Conservation (phyloP, 2,797 vertebrate species). For the Cossypha heuglini region DNA sequence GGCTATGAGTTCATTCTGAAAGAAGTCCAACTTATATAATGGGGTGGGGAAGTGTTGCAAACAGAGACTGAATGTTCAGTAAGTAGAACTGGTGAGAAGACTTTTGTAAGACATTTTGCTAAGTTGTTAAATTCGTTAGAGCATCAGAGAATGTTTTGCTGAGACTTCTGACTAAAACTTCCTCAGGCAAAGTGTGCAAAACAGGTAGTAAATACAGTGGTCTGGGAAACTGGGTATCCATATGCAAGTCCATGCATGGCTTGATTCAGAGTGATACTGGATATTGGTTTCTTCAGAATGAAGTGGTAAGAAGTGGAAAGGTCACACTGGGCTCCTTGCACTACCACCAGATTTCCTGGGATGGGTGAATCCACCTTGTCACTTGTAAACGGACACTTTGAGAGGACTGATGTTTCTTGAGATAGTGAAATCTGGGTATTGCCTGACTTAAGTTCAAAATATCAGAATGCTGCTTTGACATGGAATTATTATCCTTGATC, state of each 20-base stretch:
- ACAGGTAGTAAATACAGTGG: background rate
- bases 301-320: background rate
- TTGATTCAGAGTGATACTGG: background rate
- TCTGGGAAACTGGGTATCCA: background rate
- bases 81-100: background rate
- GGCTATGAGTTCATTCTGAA: background rate
- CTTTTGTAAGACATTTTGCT: background rate
- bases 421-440: background rate
- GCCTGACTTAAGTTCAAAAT: background rate
- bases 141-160: background rate
- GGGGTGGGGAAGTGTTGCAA: background rate
- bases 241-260: fast-evolving
- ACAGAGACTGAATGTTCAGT: background rate
- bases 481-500: background rate
- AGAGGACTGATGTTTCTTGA: background rate
- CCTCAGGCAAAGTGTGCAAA: background rate
- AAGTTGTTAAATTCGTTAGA: background rate
- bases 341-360: background rate
- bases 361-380: background rate
- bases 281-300: background rate
- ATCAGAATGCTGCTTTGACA: background rate
- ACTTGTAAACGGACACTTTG: background rate
- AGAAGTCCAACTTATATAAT: background rate
- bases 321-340: background rate
- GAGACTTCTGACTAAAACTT: background rate